These are phyloP conservation scores for Anguilla marmorata DNA, from an alignment of 2,797 vertebrate species.

Conservation along the genomic window DNA sequence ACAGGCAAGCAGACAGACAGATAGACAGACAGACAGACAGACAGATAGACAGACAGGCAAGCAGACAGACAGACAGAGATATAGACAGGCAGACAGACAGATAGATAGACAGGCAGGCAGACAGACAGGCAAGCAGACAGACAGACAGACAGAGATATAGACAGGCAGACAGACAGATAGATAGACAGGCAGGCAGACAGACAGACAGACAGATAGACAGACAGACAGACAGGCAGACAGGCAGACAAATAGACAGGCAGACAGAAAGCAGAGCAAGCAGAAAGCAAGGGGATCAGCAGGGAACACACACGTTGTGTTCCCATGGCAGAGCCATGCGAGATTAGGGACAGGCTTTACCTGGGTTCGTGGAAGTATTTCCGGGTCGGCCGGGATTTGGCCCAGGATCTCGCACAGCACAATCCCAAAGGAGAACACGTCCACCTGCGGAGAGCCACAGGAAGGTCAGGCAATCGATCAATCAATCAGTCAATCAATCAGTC, in stretches of 20 bases:
- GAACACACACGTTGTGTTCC: not conserved
- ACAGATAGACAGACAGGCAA: not conserved
- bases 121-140: not conserved
- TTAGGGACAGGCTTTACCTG: conserved; percentile 53
- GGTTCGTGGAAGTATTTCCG: conserved; percentile 73
- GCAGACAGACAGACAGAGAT: not conserved
- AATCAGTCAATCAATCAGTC: not conserved
- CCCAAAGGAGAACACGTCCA: conserved; percentile 78
- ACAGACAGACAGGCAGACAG: not conserved
- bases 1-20: not conserved
- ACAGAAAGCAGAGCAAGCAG: not conserved
- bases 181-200: not conserved
- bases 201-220: no score
- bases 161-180: not conserved
- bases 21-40: not conserved
- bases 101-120: not conserved
- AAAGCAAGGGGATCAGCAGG: not conserved
- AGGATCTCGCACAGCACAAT: conserved; percentile 77
- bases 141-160: not conserved
- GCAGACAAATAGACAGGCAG: not conserved
- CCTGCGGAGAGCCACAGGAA: conserved; percentile 52
- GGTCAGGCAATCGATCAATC: not conserved
- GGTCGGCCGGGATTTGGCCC: conserved; percentile 73
- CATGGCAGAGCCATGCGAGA: not conserved
- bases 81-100: not conserved